Evolutionary conservation across 1,140 invertebrate species (phyloP).

Genomic region (fruit fly (Drosophila melanogaster)): DNA sequence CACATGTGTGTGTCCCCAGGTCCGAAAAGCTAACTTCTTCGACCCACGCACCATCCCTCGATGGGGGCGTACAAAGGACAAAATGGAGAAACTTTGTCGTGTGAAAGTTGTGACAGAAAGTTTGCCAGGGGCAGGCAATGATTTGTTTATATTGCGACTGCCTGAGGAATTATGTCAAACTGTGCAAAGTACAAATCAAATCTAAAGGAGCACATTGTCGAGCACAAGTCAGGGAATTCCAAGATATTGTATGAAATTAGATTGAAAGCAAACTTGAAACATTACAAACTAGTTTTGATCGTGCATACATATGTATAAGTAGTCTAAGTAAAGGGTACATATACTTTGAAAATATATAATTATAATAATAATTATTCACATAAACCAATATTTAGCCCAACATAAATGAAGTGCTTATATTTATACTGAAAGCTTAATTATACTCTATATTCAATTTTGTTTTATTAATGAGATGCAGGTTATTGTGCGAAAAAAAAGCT

Average conservation of each 20-base stretch:
- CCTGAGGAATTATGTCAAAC: constrained; percentile 53
- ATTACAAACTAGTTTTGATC: neutral
- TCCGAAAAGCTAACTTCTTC: constrained; percentile 10
- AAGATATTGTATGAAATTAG: constrained; percentile 12
- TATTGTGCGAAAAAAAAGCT: neutral
- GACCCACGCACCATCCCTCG: neutral
- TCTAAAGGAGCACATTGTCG: constrained; percentile 39
- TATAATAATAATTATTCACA: no score
- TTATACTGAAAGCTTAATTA: neutral
- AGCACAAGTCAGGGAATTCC: constrained; percentile 25
- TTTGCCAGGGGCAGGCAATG: constrained; percentile 51
- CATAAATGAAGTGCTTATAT: no score
- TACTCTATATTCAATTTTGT: neutral
- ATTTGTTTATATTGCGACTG: constrained; percentile 63
- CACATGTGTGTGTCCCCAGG: constrained; percentile 38
- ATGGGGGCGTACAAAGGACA: constrained; percentile 1
- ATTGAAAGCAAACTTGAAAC: constrained; percentile 39
- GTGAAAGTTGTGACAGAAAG: constrained; percentile 62
- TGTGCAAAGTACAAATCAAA: constrained; percentile 54
- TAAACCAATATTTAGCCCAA: no score
- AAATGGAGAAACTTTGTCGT: constrained; percentile 57
- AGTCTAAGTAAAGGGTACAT: neutral
- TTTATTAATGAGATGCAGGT: neutral
- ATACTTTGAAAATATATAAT: neutral
- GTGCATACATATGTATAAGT: neutral